Evolutionary conservation across 2,797 vertebrate species (phyloP).

Genomic region (Craterocephalus amniculus): DNA sequence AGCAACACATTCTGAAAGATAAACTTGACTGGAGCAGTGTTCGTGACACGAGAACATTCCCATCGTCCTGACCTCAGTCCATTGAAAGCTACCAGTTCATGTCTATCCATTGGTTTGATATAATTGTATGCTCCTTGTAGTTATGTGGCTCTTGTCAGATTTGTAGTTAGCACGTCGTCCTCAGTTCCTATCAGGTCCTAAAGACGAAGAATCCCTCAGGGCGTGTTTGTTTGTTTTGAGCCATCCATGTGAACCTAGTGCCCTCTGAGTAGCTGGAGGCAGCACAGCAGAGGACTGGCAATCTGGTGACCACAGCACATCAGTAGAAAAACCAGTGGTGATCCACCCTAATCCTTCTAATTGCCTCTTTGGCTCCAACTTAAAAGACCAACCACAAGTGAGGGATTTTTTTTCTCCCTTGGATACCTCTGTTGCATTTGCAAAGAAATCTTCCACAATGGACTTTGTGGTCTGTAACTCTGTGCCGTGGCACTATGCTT

Average conservation of each 20-base stretch:
- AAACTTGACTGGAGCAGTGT: background rate
- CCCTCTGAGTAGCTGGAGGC: constrained; percentile 51
- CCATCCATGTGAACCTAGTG: constrained; percentile 62
- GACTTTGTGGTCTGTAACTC: constrained; percentile 49
- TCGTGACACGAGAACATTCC: constrained; percentile 54
- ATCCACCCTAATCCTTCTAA: constrained; percentile 71
- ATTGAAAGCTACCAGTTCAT: constrained; percentile 39
- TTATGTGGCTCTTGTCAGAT: constrained; percentile 66
- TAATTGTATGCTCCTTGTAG: constrained; percentile 67
- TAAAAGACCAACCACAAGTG: constrained; percentile 66
- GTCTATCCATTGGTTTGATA: constrained; percentile 50
- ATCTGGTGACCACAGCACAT: constrained; percentile 68
- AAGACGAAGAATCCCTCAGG: constrained; percentile 29
- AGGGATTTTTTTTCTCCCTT: constrained; percentile 25
- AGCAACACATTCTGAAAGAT: constrained; percentile 1
- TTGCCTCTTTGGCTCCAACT: constrained; percentile 62
- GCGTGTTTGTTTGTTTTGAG: constrained; percentile 60
- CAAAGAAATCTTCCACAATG: constrained; percentile 55
- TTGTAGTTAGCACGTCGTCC: constrained; percentile 69
- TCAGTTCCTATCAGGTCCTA: constrained; percentile 42
- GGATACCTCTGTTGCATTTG: constrained; percentile 60
- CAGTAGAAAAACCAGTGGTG: constrained; percentile 69
- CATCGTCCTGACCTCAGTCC: constrained; percentile 38
- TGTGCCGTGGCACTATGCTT: constrained; percentile 48
- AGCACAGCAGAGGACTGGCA: constrained; percentile 55